These are phyloP conservation scores for Malacosoma neustria DNA, from an alignment of 2,888 invertebrate genomes.

Conservation along the genomic window DNA sequence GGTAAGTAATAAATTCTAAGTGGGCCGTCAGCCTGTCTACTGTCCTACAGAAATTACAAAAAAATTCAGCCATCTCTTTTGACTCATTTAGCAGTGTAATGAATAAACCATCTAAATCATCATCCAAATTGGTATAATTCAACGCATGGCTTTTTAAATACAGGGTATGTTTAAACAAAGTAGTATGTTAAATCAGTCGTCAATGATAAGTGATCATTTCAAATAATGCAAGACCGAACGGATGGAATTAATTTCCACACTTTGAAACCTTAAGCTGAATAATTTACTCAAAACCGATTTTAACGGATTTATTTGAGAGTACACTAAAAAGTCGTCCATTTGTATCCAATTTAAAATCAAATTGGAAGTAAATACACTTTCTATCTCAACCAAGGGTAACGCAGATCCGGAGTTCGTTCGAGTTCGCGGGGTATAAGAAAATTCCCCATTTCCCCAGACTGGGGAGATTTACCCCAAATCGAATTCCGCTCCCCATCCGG, in stretches of 20 bases:
- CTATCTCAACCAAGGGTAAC: conserved; percentile 59
- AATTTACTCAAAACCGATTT: conserved; percentile 36
- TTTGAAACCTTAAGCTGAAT: conserved; percentile 40
- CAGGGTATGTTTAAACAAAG: too few species aligned
- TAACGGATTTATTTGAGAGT: conserved; percentile 34
- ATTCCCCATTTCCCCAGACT: conserved; percentile 44
- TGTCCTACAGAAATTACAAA: too few species aligned
- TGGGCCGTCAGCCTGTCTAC: too few species aligned
- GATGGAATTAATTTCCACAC: conserved; percentile 44
- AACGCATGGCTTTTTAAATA: too few species aligned
- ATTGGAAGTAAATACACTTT: conserved; percentile 68
- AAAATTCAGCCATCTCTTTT: too few species aligned
- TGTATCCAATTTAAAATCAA: conserved; percentile 70
- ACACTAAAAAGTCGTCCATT: conserved; percentile 46
- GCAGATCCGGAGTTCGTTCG: conserved; percentile 37
- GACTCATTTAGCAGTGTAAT: too few species aligned
- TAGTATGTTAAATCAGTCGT: too few species aligned
- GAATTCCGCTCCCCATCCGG: conserved; percentile 54
- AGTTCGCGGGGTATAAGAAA: conserved; percentile 41
- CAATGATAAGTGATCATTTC: too few species aligned
- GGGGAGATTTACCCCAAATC: conserved; percentile 66
- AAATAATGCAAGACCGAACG: too few species aligned
- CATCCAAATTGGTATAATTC: too few species aligned
- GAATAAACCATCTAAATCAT: too few species aligned
- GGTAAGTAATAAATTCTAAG: too few species aligned